These are phyloP conservation scores for Quadroppia sp. DNA, from an alignment of 2,888 invertebrate species.

Conservation along the genomic window DNA sequence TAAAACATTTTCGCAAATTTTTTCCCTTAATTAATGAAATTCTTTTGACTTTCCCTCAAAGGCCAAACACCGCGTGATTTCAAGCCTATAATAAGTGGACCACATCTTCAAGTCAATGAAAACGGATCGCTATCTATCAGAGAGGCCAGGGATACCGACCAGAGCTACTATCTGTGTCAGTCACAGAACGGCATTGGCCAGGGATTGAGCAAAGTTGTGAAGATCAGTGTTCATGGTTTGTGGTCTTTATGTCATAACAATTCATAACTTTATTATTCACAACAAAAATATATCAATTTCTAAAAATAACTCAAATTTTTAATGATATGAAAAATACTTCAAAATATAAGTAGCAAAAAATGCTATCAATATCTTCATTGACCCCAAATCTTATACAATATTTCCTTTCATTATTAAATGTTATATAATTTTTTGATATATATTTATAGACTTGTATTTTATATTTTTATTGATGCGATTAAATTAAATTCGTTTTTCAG, in stretches of 20 bases:
- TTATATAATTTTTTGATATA: constrained; percentile 20
- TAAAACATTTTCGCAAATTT: not conserved
- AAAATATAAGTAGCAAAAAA: too few species aligned
- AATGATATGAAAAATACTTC: too few species aligned
- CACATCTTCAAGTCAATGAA: constrained; percentile 48
- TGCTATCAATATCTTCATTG: too few species aligned
- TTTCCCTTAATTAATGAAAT: constrained; percentile 22
- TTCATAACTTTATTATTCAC: too few species aligned
- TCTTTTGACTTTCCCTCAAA: not conserved
- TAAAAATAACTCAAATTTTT: too few species aligned
- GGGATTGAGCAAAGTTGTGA: constrained; percentile 48
- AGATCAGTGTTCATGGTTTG: constrained; percentile 47
- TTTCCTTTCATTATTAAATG: too few species aligned
- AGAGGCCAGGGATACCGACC: constrained; percentile 47
- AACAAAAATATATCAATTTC: too few species aligned
- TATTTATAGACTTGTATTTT: constrained; percentile 24
- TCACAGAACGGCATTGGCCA: constrained; percentile 48
- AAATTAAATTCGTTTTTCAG: constrained; percentile 27
- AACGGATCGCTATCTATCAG: constrained; percentile 47
- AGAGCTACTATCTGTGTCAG: constrained; percentile 48
- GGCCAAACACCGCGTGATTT: constrained; percentile 45
- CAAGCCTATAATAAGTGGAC: constrained; percentile 47
- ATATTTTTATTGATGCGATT: constrained; percentile 35
- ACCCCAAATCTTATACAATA: too few species aligned
- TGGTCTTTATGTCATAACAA: not conserved